Evolutionary conservation across 2,888 invertebrate genomes (phyloP).

Genomic region (Coenonympha arcania): DNA sequence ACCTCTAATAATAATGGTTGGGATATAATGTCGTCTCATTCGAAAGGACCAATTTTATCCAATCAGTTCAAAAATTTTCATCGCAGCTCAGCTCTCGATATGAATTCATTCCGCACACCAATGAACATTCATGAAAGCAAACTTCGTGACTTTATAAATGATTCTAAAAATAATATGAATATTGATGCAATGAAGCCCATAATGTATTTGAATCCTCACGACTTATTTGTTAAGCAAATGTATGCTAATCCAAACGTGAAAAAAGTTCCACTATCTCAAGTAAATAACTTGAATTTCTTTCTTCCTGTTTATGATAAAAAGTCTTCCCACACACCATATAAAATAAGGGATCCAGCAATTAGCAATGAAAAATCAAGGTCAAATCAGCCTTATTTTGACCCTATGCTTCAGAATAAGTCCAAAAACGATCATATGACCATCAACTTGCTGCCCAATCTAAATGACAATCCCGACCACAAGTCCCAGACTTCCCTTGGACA

Average conservation of each 20-base stretch:
- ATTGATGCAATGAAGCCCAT: slow-evolving; percentile 24
- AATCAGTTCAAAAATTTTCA: slow-evolving; percentile 10
- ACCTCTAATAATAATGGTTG: slow-evolving; percentile 29
- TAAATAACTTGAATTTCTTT: slow-evolving; percentile 43
- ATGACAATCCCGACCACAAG: slow-evolving; percentile 23
- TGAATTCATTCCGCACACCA: slow-evolving; percentile 26
- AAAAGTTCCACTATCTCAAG: slow-evolving; percentile 39
- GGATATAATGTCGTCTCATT: slow-evolving; percentile 16
- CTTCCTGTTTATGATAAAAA: slow-evolving; percentile 39
- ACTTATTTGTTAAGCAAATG: slow-evolving; percentile 29
- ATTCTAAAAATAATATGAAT: slow-evolving; percentile 13
- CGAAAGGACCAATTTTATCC: slow-evolving; percentile 1
- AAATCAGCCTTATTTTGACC: slow-evolving; percentile 35
- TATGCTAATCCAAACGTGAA: slow-evolving; percentile 32
- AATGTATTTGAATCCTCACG: slow-evolving; percentile 27
- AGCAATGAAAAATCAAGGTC: slow-evolving; percentile 9
- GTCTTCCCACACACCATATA: slow-evolving; percentile 7
- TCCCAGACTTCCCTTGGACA: slow-evolving; percentile 33
- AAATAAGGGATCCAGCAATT: slow-evolving; percentile 11
- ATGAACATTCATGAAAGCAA: slow-evolving; percentile 35
- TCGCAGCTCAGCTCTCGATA: slow-evolving; percentile 7
- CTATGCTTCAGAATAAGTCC: slow-evolving; percentile 19
- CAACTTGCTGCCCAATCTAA: slow-evolving; percentile 14
- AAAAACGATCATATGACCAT: not conserved
- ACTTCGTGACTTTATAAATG: slow-evolving; percentile 33